A percentile compares a stretch with the other conserved stretches of the same genome.
Evolutionary conservation across 2,888 invertebrate genomes (phyloP).

Genomic region (Operophtera brumata): DNA sequence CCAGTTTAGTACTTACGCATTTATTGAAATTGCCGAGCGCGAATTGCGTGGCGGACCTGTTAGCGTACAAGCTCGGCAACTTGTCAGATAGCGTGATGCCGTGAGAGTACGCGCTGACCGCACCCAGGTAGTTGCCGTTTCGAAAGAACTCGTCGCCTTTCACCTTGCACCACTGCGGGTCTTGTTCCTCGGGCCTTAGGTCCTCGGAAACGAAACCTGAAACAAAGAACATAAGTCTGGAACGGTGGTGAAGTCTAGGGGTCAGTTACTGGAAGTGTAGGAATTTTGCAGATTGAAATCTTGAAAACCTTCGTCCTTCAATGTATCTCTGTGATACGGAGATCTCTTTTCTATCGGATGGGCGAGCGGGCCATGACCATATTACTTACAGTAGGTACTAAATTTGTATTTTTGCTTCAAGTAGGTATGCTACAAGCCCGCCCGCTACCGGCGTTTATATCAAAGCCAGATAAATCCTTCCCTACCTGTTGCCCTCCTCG

Average conservation of each 20-base stretch:
- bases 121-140: constrained; percentile 87
- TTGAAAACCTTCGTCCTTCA: no score
- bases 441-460: not conserved
- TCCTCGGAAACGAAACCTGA: constrained; percentile 86
- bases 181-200: constrained; percentile 88
- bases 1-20: constrained; percentile 73
- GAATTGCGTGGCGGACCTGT: constrained; percentile 90
- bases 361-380: no score
- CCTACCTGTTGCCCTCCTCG: constrained; percentile 81
- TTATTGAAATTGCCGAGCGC: constrained; percentile 87
- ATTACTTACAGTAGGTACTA: no score
- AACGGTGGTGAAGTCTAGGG: no score
- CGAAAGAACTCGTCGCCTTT: constrained; percentile 91
- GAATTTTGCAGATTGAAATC: not conserved
- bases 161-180: constrained; percentile 89
- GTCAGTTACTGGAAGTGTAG: no score
- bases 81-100: constrained; percentile 87
- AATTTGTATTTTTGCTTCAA: not conserved
- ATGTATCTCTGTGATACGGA: no score
- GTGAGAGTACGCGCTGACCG: constrained; percentile 90
- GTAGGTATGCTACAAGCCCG: not conserved
- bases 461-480: not conserved
- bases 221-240: not conserved
- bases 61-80: constrained; percentile 86
- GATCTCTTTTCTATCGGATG: no score